A percentile compares a stretch with the other conserved stretches of the same genome.
phyloP scores from a whole-genome alignment of 2,888 invertebrate species.

The Rotaria socialis region DNA sequence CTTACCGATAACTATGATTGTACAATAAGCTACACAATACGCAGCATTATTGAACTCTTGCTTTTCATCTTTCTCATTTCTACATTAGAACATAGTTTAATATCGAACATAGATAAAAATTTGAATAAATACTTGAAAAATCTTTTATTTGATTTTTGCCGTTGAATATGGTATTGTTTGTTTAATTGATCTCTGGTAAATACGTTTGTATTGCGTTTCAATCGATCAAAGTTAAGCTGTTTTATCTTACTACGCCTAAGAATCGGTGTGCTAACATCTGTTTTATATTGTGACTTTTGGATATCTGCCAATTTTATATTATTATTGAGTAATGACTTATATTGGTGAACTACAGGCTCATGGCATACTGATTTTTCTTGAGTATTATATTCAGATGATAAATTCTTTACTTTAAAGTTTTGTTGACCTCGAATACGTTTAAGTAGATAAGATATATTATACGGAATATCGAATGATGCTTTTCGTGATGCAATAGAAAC shows the following conservation, averaged over 20 bases:
- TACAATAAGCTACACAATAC: neutral
- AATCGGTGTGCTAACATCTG: neutral
- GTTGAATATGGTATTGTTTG: too few relatives aligned
- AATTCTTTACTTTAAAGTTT: neutral
- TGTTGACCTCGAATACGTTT: neutral
- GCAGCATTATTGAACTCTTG: neutral
- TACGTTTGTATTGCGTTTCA: neutral
- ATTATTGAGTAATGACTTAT: too few relatives aligned
- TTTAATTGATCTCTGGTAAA: neutral
- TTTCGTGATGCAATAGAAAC: neutral
- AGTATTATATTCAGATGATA: neutral
- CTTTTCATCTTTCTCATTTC: neutral
- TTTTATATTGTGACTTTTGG: neutral
- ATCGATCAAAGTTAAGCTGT: too few relatives aligned
- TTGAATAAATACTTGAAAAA: too few relatives aligned
- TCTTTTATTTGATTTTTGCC: too few relatives aligned
- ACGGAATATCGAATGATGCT: neutral
- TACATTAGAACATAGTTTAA: neutral
- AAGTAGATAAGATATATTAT: neutral
- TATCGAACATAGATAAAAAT: neutral
- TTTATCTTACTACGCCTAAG: neutral
- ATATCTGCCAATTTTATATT: too few relatives aligned
- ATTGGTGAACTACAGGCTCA: neutral
- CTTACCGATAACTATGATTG: neutral
- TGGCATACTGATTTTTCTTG: neutral